phyloP scores from a whole-genome alignment of 2,797 vertebrate species.

The Chelon auratus region DNA sequence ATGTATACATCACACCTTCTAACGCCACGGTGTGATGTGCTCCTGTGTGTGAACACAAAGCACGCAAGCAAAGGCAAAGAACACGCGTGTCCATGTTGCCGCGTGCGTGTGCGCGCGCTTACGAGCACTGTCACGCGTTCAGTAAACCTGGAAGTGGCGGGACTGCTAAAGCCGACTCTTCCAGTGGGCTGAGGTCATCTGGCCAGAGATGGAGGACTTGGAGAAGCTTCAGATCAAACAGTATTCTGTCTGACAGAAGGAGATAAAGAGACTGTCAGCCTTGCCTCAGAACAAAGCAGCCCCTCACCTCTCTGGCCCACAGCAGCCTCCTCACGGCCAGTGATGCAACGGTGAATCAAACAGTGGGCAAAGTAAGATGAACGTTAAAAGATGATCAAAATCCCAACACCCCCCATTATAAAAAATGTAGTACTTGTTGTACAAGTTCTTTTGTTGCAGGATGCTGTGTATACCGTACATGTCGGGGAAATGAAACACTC shows the following conservation, averaged over 20 bases:
- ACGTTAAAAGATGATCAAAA: constrained; percentile 64
- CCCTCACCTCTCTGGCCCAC: constrained; percentile 74
- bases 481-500: constrained; percentile 17
- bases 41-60: constrained; percentile 6
- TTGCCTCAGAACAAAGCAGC: constrained; percentile 81
- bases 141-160: constrained; percentile 35
- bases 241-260: constrained; percentile 80
- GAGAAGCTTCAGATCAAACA: constrained; percentile 81
- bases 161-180: constrained; percentile 42
- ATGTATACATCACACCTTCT: background rate
- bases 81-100: constrained; percentile 9
- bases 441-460: constrained; percentile 23
- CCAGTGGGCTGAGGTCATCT: constrained; percentile 71
- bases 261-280: constrained; percentile 83
- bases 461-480: background rate
- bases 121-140: constrained; percentile 31
- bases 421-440: constrained; percentile 45
- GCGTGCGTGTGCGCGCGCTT: constrained; percentile 2
- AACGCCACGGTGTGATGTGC: constrained; percentile 11
- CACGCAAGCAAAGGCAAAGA: constrained; percentile 26
- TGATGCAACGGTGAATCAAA: constrained; percentile 71
- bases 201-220: constrained; percentile 70
- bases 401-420: constrained; percentile 47
- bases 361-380: constrained; percentile 73
- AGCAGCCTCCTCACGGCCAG: constrained; percentile 68